These are phyloP conservation scores for Myripristis jacobus DNA, from an alignment of 2,797 vertebrate genomes.

Conservation along the genomic window DNA sequence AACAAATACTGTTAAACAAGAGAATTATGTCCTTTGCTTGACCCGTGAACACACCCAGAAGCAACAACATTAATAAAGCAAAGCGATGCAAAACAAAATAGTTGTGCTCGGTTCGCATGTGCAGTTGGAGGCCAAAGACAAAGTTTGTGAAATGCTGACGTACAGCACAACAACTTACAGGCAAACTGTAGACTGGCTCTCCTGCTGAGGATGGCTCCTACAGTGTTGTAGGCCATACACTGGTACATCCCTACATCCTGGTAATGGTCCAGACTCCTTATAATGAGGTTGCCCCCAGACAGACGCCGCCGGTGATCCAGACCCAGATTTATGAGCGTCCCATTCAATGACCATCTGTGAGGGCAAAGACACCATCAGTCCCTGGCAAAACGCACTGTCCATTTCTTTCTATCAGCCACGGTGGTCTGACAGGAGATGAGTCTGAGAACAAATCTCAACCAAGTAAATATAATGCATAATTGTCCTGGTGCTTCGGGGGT, in stretches of 20 bases:
- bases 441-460: conserved; percentile 46
- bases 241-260: conserved; percentile 88
- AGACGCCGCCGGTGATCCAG: conserved; percentile 84
- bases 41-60: too few species aligned
- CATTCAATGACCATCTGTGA: conserved; percentile 90
- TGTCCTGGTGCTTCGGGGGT: neutral
- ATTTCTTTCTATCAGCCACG: conserved; percentile 59
- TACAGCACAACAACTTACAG: conserved; percentile 83
- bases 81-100: conserved; percentile 10
- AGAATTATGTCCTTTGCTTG: too few species aligned
- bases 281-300: conserved; percentile 88
- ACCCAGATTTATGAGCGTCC: conserved; percentile 86
- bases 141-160: neutral
- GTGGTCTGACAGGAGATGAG: conserved; percentile 63
- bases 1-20: too few species aligned
- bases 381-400: conserved; percentile 59
- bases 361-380: conserved; percentile 83
- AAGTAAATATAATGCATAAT: conserved; percentile 38
- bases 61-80: neutral
- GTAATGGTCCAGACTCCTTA: conserved; percentile 85
- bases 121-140: conserved; percentile 21
- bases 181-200: conserved; percentile 90
- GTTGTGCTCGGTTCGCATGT: conserved; percentile 24
- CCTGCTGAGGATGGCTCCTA: conserved; percentile 88
- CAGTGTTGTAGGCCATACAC: conserved; percentile 88